Conservation (phyloP, 1,140 invertebrate genomes). For the Papilio glaucus region DNA sequence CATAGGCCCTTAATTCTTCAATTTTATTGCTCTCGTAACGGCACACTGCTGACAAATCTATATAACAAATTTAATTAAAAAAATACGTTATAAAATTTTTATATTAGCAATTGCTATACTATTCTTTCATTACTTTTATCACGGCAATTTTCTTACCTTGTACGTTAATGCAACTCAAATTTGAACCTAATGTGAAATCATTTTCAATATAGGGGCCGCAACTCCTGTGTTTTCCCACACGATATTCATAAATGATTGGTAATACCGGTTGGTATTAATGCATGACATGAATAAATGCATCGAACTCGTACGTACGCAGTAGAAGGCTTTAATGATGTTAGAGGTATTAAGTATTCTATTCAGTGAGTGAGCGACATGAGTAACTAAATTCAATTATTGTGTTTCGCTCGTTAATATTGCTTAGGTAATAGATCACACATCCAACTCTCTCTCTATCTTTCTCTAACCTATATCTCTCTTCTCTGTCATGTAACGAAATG, state of each 20-base stretch:
- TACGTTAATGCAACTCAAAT: not conserved
- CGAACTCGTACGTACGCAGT: not conserved
- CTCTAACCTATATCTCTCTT: no score
- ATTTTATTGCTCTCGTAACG: no score
- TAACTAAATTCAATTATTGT: not conserved
- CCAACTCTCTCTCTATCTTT: no score
- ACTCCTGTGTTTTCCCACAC: not conserved
- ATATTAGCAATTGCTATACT: no score
- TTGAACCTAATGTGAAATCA: not conserved
- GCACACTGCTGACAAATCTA: no score
- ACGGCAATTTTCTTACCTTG: no score
- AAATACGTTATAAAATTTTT: no score
- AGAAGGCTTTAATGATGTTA: not conserved
- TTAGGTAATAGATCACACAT: no score
- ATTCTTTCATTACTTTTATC: no score
- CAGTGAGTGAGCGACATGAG: not conserved
- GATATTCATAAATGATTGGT: not conserved
- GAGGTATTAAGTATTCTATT: not conserved
- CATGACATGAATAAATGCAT: not conserved
- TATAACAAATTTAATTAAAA: no score
- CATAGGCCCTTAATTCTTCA: no score
- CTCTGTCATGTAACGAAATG: no score
- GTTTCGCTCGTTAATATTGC: not conserved
- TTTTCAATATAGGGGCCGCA: not conserved
- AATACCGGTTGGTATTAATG: not conserved